These are phyloP conservation scores for Notoglanidium macrostoma DNA, from an alignment of 2,797 vertebrate species.

Conservation along the genomic window DNA sequence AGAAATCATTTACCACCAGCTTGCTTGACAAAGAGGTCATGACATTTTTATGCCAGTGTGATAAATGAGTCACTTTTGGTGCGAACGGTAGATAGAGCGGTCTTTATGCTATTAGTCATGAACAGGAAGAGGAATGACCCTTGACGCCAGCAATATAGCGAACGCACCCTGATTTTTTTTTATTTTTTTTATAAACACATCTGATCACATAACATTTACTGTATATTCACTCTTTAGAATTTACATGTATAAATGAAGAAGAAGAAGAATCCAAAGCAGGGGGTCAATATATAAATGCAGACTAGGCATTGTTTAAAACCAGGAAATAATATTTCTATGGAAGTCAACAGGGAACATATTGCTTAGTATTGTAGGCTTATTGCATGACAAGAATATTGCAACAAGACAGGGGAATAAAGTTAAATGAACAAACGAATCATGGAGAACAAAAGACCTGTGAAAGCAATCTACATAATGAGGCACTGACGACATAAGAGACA, in stretches of 20 bases:
- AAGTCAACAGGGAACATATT: not conserved
- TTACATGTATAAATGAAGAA: not conserved
- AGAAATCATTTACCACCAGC: constrained; percentile 5
- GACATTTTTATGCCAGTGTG: not conserved
- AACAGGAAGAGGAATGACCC: not conserved
- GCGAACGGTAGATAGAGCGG: not conserved
- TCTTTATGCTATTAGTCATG: not conserved
- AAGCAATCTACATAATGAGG: not conserved
- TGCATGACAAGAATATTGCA: not conserved
- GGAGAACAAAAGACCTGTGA: constrained; percentile 5
- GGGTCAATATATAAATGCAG: not conserved
- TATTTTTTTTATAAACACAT: not conserved
- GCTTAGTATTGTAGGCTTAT: not conserved
- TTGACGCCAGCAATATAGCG: not conserved
- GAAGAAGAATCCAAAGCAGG: not conserved
- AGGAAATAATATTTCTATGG: not conserved
- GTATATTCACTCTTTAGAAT: not conserved
- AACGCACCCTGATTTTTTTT: not conserved
- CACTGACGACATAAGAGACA: not conserved
- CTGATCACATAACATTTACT: not conserved
- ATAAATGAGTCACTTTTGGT: constrained; percentile 3
- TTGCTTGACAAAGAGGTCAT: not conserved
- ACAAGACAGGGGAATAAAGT: not conserved
- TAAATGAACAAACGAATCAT: constrained; percentile 5
- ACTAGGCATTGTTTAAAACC: not conserved